Conservation (phyloP, 2,888 invertebrate species). For the Pterostichus madidus region DNA sequence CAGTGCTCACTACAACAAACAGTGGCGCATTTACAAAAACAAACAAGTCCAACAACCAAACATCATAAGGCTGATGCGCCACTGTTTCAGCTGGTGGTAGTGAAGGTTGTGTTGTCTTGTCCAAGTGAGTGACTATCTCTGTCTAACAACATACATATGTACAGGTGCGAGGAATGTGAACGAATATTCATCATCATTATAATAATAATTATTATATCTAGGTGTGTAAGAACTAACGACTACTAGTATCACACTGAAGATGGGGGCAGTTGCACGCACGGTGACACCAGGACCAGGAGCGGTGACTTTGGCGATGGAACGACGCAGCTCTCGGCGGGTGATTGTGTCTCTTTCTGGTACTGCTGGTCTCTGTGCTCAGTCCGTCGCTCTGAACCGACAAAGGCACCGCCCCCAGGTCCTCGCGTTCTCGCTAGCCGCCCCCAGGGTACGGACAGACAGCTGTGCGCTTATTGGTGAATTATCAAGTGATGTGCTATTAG, state of each 20-base stretch:
- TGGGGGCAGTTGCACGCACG: conserved; percentile 10
- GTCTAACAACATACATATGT: conserved; percentile 64
- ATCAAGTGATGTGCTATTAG: conserved; percentile 61
- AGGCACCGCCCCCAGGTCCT: not conserved
- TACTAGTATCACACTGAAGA: conserved; percentile 64
- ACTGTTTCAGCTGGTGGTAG: conserved; percentile 45
- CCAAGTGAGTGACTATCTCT: conserved; percentile 41
- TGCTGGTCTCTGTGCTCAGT: conserved; percentile 39
- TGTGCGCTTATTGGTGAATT: conserved; percentile 64
- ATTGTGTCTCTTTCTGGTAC: conserved; percentile 65
- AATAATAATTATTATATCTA: conserved; percentile 54
- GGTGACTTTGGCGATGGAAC: not conserved
- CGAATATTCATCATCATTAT: conserved; percentile 49
- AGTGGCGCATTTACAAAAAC: conserved; percentile 47
- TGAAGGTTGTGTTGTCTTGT: conserved; percentile 29
- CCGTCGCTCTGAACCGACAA: not conserved
- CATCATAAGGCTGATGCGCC: conserved; percentile 33
- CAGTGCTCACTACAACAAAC: conserved; percentile 39
- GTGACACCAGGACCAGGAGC: not conserved
- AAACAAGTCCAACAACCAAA: conserved; percentile 27
- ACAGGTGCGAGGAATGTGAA: conserved; percentile 63
- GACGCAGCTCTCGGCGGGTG: conserved; percentile 41
- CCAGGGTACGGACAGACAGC: conserved; percentile 64
- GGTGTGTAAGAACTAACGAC: conserved; percentile 49
- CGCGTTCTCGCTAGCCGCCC: not conserved